These are phyloP conservation scores for Prionace glauca DNA, from an alignment of 2,797 vertebrate genomes.

Conservation along the genomic window DNA sequence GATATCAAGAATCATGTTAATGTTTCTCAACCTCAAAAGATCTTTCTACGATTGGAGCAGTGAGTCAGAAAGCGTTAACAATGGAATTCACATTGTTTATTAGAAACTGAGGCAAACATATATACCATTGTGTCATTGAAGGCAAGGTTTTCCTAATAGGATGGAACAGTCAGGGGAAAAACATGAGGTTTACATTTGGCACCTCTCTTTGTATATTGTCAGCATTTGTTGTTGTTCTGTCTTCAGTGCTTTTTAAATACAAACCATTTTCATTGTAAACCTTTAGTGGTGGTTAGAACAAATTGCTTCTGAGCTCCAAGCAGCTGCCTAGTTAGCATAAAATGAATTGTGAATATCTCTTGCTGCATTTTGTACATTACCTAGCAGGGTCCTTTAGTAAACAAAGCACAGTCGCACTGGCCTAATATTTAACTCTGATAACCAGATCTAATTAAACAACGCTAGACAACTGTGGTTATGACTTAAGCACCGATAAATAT, in stretches of 20 bases:
- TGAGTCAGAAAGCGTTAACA: neutral
- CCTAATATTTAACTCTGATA: slow-evolving; percentile 29
- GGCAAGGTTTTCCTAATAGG: neutral
- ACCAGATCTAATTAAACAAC: neutral
- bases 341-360: neutral
- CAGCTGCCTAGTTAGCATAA: neutral
- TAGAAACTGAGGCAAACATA: neutral
- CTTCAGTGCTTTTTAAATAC: neutral
- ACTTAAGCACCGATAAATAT: neutral
- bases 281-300: neutral
- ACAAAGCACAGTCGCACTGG: neutral
- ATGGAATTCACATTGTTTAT: neutral
- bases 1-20: neutral
- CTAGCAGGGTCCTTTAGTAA: neutral
- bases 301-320: neutral
- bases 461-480: neutral
- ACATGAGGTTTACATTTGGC: neutral
- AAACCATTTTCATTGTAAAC: neutral
- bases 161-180: neutral
- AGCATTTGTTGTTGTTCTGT: neutral
- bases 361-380: neutral
- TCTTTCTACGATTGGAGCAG: neutral
- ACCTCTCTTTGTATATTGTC: neutral
- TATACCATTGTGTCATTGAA: neutral
- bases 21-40: neutral